Percentiles rank a stretch among this genome's conserved stretches.
Conservation (phyloP, 2,113 vertebrate species). For the Phyllostomus discolor region DNA sequence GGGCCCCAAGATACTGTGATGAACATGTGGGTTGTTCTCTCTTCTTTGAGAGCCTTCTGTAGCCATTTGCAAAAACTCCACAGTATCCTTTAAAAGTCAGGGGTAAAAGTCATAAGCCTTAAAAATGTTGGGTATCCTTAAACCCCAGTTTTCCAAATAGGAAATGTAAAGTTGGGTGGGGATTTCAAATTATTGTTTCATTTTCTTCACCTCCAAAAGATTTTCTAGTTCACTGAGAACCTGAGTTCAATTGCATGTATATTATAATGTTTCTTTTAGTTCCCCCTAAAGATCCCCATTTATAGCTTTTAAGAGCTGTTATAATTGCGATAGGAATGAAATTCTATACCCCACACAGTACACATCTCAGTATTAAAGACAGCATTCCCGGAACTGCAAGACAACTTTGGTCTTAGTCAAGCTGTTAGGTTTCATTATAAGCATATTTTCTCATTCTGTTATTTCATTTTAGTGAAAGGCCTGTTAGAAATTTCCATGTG, state of each 20-base stretch:
- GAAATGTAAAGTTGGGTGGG: not conserved
- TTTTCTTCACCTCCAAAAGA: slow-evolving; percentile 27
- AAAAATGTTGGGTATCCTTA: not conserved
- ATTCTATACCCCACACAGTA: not conserved
- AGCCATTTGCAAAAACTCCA: not conserved
- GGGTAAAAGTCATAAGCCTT: not conserved
- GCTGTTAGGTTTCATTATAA: slow-evolving; percentile 39
- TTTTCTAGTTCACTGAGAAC: not conserved
- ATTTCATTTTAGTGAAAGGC: slow-evolving; percentile 31
- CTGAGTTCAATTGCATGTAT: not conserved
- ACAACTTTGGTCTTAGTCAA: not conserved
- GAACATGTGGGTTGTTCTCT: not conserved
- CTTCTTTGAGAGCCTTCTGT: not conserved
- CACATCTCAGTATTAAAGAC: not conserved
- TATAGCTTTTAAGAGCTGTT: slow-evolving; percentile 57
- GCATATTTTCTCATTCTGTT: not conserved
- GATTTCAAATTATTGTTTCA: slow-evolving; percentile 3
- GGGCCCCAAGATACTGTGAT: not conserved
- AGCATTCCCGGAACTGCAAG: not conserved
- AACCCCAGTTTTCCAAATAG: slow-evolving; percentile 4
- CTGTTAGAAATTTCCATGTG: not conserved
- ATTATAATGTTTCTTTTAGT: slow-evolving; percentile 10
- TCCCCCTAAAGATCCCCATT: not conserved
- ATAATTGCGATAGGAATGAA: not conserved
- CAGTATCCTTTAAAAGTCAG: not conserved